phyloP scores from a whole-genome alignment of 2,888 invertebrate genomes.

The Mythimna lalbum region DNA sequence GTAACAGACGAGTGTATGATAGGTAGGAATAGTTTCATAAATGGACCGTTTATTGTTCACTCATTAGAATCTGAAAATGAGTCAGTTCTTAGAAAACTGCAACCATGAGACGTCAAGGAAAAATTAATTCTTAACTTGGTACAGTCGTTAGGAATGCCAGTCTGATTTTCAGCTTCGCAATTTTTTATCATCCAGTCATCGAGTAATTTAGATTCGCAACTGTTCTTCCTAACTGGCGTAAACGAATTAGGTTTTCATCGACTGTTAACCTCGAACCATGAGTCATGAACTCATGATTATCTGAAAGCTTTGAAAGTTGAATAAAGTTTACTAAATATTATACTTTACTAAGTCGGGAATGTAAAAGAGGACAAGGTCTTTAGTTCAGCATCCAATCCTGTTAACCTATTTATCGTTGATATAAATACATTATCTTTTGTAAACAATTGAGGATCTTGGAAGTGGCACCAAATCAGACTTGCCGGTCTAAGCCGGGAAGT shows the following conservation, averaged over 20 bases:
- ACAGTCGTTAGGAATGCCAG: slow-evolving; percentile 4
- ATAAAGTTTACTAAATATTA: slow-evolving; percentile 35
- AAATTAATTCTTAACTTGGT: not conserved
- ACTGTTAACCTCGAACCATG: slow-evolving; percentile 6
- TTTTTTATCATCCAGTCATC: not conserved
- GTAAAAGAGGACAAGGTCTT: slow-evolving; percentile 44
- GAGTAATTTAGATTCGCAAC: slow-evolving; percentile 13
- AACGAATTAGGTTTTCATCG: slow-evolving; percentile 8
- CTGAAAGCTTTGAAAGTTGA: slow-evolving; percentile 18
- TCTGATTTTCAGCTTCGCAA: slow-evolving; percentile 4
- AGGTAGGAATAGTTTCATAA: slow-evolving; percentile 50
- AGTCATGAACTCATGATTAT: slow-evolving; percentile 17
- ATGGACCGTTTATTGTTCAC: slow-evolving; percentile 39
- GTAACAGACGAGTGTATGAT: slow-evolving; percentile 40
- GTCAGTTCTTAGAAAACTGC: slow-evolving; percentile 44
- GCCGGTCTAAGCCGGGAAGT: not conserved
- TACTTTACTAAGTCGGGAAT: slow-evolving; percentile 35
- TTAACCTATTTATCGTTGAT: slow-evolving; percentile 35
- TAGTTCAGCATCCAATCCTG: slow-evolving; percentile 27
- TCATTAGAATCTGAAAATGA: slow-evolving; percentile 49
- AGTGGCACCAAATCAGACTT: not conserved
- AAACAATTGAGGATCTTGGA: slow-evolving; percentile 25
- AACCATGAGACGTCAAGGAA: slow-evolving; percentile 23
- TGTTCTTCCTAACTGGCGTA: not conserved
- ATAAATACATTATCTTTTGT: slow-evolving; percentile 20